Evolutionary conservation across 2,113 vertebrate genomes (phyloP), one percentile per base, ranked within the genome.

Genomic region (Toxotes jaculatrix): DNA sequence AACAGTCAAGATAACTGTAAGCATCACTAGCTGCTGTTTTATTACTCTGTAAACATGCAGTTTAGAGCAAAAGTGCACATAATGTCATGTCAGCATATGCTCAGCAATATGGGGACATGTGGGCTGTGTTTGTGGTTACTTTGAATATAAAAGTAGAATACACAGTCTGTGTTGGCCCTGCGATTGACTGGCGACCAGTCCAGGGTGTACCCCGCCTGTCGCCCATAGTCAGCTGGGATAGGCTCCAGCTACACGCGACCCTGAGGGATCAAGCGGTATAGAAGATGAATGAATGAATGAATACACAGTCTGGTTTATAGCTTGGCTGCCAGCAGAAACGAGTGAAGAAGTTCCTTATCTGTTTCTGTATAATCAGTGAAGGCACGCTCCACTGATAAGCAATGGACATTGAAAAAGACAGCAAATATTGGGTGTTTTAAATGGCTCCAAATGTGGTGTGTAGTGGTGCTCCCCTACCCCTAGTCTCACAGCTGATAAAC

Each of bases 51-150:
- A 49, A 67, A n/a, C 43, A 31, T 23, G 10, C 38, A 53, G 17
- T 45, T 63, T 43, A 40, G 53, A 27, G 27, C 10, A 76, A 47
- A 61, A 47, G 13, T 62, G 31, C 65, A 75, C 27, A 60, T n/a
- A 77, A 34, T 32, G 34, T 23, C 34, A 42, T 62, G 19, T 80
- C 81, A 64, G 79, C 77, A 49, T 27, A n/a, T 23, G 45, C 16
- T 62, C 49, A 34, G 42, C 31, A 65, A 64, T 64, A 56, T 51
- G 5, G 16, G 69, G 43, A 72, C 36, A 83, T 64, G 21, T 9
- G 36, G 59, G n/a, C 16, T 42, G n/a, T 19, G 19, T 12, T 86
- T 75, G 74, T 47, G 1, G 59, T 79, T 7, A 45, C 17, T 72
- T 73, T 47, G 62, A 45, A 76, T 38, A 55, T 45, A 61, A 23